Base-by-base conservation (phyloP, 2,888 invertebrate genomes). In the Parascotia fuliginaria region DNA sequence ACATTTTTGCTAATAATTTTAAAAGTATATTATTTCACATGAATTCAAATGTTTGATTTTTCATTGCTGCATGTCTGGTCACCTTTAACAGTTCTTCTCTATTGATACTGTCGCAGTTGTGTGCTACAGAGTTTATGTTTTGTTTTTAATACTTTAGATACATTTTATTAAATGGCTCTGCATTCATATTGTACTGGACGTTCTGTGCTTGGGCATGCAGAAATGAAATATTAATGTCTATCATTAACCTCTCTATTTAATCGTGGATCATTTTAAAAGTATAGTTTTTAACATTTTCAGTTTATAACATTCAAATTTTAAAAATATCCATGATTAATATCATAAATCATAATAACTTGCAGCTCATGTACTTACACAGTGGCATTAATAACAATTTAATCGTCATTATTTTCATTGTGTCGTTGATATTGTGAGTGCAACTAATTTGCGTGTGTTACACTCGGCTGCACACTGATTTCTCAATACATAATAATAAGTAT, bases 61-160 rank as follows among this genome's bases (percentile, higher is more conserved):
- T 85, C 90, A 84, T 92, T 89, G 79, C 91, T 92, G 91, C 91
- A 89, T 90, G 90, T 92, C 91, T 92, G 91, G 91, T 91, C 90
- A 89, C 87, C 91, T 91, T 89, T 60, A 61, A 64, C 47, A 65
- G 65, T 54, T 64, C 76, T 71, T 77, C 67, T 79, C 64, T 73
- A 63, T 65, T 62, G 56, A 64, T 66, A 70, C 75, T 83, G 71
- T 81, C 69, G 78, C 83, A 77, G 59, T 77, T 79, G 73, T 81
- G 75, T 78, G 82, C 81, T 82, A 75, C 76, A 77, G 71, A 75
- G 55, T 74, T 43, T 75, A 77, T 77, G 57, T 75, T 82, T 81
- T 75, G 59, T 72, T 73, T 73, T 71, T 69, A 65, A 74, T 79
- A 73, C 57, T 61, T 73, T 74, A 72, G 65, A 55, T 62, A 55